phyloP scores from a whole-genome alignment of 92 coral and sea anemone species.

The Siderastrea radians region DNA sequence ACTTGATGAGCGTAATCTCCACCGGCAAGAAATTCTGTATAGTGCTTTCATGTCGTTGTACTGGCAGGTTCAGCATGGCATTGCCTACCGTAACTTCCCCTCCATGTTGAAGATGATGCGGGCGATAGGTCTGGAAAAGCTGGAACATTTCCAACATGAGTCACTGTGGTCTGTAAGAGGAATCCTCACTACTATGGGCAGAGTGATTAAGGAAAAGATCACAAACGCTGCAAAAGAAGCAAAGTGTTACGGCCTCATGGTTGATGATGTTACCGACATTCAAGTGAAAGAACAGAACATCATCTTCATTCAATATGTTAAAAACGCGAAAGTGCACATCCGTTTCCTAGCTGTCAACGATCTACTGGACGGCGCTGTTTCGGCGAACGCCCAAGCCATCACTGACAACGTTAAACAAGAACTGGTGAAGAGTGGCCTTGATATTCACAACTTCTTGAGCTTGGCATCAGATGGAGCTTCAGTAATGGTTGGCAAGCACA shows the following conservation, averaged over 20 bases:
- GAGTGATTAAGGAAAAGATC: constrained; percentile 25
- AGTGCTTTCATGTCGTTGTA: constrained; percentile 30
- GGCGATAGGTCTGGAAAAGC: constrained; percentile 33
- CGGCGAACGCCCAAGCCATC: constrained; percentile 24
- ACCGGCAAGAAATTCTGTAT: constrained; percentile 20
- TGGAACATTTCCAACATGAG: constrained; percentile 36
- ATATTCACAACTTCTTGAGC: constrained; percentile 17
- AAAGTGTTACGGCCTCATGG: constrained; percentile 43
- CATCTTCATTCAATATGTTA: constrained; percentile 13
- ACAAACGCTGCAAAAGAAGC: constrained; percentile 42
- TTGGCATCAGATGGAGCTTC: constrained; percentile 31
- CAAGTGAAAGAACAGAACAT: constrained; percentile 34
- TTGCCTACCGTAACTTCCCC: constrained; percentile 33
- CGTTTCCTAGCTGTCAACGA: constrained; percentile 19
- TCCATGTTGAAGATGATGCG: constrained; percentile 43
- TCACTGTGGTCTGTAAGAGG: constrained; percentile 42
- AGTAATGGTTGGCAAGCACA: constrained; percentile 37
- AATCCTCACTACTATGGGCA: constrained; percentile 34
- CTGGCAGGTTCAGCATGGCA: constrained; percentile 51
- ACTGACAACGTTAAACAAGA: constrained; percentile 18
- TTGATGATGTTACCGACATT: constrained; percentile 27
- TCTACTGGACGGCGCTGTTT: constrained; percentile 8
- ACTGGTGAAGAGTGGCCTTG: constrained; percentile 20
- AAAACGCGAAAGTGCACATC: constrained; percentile 24
- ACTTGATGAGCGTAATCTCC: constrained; percentile 32